These are phyloP conservation scores for Brevimyrus niger DNA, from an alignment of 2,113 vertebrate genomes.

Conservation along the genomic window DNA sequence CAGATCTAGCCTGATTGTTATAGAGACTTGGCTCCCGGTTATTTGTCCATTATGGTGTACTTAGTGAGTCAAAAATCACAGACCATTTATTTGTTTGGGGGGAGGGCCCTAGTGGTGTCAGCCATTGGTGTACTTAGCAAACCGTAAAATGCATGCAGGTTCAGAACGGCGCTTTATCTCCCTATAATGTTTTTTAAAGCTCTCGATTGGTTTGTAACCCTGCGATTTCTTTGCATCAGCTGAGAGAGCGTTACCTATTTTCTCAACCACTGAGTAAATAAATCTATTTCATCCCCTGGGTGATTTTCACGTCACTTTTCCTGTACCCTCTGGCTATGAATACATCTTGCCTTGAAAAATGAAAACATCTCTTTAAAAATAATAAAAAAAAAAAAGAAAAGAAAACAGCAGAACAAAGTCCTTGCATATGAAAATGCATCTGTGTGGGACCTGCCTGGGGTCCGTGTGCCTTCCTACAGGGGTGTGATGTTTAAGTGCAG, in stretches of 20 bases:
- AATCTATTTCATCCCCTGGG: conserved; percentile 35
- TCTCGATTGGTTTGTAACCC: conserved; percentile 25
- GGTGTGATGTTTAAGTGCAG: conserved; percentile 40
- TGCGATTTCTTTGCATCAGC: conserved; percentile 45
- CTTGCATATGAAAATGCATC: neutral
- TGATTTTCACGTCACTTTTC: conserved; percentile 40
- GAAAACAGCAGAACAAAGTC: neutral
- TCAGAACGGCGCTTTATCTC: neutral
- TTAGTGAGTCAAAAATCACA: neutral
- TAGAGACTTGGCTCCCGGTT: neutral
- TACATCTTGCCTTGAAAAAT: conserved; percentile 23
- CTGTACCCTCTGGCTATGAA: conserved; percentile 45
- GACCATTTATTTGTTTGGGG: neutral
- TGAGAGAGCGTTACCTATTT: conserved; percentile 45
- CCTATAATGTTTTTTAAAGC: neutral
- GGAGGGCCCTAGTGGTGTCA: neutral
- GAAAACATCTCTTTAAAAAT: neutral
- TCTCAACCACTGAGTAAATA: conserved; percentile 56
- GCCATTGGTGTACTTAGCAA: neutral
- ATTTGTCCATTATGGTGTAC: neutral
- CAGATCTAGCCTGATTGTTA: neutral
- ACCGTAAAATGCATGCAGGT: neutral
- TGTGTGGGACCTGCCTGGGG: neutral
- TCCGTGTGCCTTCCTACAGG: conserved; percentile 40
- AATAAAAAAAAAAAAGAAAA: conserved; percentile 6